These are phyloP conservation scores for Drosophila chauvacae DNA, from an alignment of 1,140 invertebrate species.

Conservation along the genomic window DNA sequence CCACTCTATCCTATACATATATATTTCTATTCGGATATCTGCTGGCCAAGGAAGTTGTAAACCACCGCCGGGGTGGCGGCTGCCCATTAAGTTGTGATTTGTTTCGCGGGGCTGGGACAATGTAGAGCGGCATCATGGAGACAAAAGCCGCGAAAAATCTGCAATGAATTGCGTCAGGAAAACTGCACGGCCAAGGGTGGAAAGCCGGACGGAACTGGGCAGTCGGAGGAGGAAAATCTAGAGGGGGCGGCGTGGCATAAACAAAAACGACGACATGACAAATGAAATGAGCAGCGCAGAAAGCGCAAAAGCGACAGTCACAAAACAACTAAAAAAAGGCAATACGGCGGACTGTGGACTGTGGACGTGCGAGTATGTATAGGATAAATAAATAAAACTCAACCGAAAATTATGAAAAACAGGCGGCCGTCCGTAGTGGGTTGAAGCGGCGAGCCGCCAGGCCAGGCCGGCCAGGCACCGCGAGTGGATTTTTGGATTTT, in stretches of 20 bases:
- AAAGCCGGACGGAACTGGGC: slow-evolving; percentile 22
- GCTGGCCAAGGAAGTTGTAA: slow-evolving; percentile 73
- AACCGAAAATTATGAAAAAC: slow-evolving; percentile 81
- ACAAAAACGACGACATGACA: slow-evolving; percentile 77
- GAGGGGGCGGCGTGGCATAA: slow-evolving; percentile 46
- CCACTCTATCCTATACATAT: neutral
- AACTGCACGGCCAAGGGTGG: slow-evolving; percentile 32
- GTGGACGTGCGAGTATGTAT: slow-evolving; percentile 43
- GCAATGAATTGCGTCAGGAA: slow-evolving; percentile 16
- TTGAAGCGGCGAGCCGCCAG: slow-evolving; percentile 31
- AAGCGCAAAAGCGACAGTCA: slow-evolving; percentile 45
- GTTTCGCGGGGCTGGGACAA: slow-evolving; percentile 43
- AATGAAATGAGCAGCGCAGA: slow-evolving; percentile 45
- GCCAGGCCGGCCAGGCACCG: slow-evolving; percentile 42
- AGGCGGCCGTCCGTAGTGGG: slow-evolving; percentile 58
- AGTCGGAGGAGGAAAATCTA: neutral
- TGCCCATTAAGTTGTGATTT: slow-evolving; percentile 75
- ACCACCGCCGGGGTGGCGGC: slow-evolving; percentile 25
- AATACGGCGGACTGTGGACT: slow-evolving; percentile 12
- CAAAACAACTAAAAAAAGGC: slow-evolving; percentile 18
- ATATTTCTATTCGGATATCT: slow-evolving; percentile 39
- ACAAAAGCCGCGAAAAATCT: slow-evolving; percentile 57
- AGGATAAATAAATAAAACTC: slow-evolving; percentile 75
- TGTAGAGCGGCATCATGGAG: slow-evolving; percentile 9
- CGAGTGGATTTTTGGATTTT: slow-evolving; percentile 74